Percentiles rank a stretch among this genome's conserved stretches.
Evolutionary conservation across 2,113 vertebrate genomes (phyloP).

Genomic region (Mustela lutreola): DNA sequence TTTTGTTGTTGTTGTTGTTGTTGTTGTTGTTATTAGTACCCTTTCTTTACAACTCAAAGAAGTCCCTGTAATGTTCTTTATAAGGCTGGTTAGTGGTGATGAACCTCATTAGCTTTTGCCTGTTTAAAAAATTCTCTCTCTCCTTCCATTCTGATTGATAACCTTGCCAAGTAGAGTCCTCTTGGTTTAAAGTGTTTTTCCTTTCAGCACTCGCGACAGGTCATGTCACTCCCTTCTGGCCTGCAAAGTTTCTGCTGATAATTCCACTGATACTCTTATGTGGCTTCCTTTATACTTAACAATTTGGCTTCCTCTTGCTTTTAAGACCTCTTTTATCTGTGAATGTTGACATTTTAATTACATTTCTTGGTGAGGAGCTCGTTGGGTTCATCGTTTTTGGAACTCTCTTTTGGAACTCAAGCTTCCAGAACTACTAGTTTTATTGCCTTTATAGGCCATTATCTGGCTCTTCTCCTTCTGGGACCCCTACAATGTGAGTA

Average conservation of each 20-base stretch:
- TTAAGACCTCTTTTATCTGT: background rate
- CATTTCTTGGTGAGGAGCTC: background rate
- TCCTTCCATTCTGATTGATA: background rate
- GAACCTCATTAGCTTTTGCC: background rate
- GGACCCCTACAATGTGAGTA: background rate
- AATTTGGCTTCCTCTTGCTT: background rate
- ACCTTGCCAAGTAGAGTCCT: background rate
- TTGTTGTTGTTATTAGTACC: background rate
- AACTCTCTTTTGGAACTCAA: background rate
- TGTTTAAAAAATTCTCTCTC: background rate
- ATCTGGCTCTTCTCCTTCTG: background rate
- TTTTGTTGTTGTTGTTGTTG: background rate
- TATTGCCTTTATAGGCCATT: background rate
- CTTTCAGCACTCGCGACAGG: background rate
- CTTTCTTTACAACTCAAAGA: background rate
- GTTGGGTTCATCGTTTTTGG: background rate
- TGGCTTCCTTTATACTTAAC: background rate
- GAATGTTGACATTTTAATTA: background rate
- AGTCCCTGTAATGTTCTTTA: background rate
- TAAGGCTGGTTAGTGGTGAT: background rate
- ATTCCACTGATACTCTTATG: background rate
- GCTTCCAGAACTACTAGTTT: background rate
- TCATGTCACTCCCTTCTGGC: background rate
- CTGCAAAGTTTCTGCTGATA: background rate
- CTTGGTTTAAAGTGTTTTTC: background rate